Evolutionary conservation across 2,113 vertebrate species (phyloP).

Genomic region (Bubo bubo): DNA sequence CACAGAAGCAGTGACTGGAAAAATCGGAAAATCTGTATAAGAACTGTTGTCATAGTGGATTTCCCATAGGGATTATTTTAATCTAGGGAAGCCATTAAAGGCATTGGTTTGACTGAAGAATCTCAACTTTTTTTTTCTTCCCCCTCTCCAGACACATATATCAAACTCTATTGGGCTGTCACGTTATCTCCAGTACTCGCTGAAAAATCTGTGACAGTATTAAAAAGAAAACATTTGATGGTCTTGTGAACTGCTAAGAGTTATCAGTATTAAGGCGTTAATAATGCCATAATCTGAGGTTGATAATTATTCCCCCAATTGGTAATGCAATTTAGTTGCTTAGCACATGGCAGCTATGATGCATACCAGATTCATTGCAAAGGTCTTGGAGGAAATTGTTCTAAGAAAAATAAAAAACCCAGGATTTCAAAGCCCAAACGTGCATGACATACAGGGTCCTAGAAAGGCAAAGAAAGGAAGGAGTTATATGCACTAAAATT

Average conservation of each 20-base stretch:
- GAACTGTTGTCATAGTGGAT: conserved; percentile 72
- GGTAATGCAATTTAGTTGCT: conserved; percentile 30
- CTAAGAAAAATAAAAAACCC: background rate
- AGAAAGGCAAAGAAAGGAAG: background rate
- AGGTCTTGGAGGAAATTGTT: background rate
- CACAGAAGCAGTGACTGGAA: conserved; percentile 70
- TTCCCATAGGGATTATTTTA: conserved; percentile 77
- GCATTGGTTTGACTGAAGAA: conserved; percentile 47
- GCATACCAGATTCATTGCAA: background rate
- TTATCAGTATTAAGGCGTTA: conserved; percentile 79
- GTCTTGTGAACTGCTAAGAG: conserved; percentile 66
- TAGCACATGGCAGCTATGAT: conserved; percentile 2
- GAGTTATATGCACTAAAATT: background rate
- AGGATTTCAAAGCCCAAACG: background rate
- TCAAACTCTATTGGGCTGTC: conserved; percentile 66
- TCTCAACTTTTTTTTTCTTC: background rate
- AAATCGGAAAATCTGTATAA: conserved; percentile 69
- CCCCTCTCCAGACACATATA: conserved; percentile 66
- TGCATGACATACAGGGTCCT: background rate
- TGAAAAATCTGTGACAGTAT: conserved; percentile 38
- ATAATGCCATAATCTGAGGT: conserved; percentile 56
- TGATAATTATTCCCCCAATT: conserved; percentile 19
- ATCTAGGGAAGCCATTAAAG: conserved; percentile 74
- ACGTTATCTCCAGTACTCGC: conserved; percentile 44
- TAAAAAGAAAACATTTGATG: conserved; percentile 60